Evolutionary conservation across 1,140 invertebrate genomes (phyloP), one percentile per base, ranked within the genome.

Genomic region (Aphidius ervi): DNA sequence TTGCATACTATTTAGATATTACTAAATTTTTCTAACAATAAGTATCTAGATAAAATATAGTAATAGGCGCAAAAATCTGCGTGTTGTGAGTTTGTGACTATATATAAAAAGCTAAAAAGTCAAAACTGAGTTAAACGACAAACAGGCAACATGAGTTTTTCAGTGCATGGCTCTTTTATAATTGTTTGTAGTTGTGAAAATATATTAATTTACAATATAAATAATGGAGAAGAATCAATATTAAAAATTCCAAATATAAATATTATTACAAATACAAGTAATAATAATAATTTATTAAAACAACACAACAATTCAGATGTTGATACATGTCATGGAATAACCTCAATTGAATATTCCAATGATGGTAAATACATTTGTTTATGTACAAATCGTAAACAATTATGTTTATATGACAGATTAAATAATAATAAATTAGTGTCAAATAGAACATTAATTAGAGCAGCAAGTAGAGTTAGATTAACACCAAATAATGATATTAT

Each of bases 381-480:
- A 5, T 77, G 73, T 53, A 73, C 73, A 3, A 79, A 79, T 65
- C 68, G 74, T n/a, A 80, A 79, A 61, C 77, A 80, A 57, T 60
- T 80, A 5, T 79, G 71, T 56, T 31, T 79, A 0, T 79, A 72
- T 40, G 23, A 31, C 4, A 66, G 69, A 45, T 65, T 63, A 10
- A 67, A 74, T 43, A 67, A 63, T 59, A 70, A 65, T 0, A 64
- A 75, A 46, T 61, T 83, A 5, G 9, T 82, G 0, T 79, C 73
- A 0, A 75, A 76, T 40, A 68, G 78, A 47, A 71, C 56, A 37
- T 66, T 88, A 8, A 69, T 75, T 40, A 80, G 88, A 72, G 83
- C 84, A 45, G 84, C 87, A 2, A 91, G 87, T 65, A 86, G 84
- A 70, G 77, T 92, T 9, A 80, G 81, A 57, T 94, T 94, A 76